These are phyloP conservation scores for Elysia crispata DNA, from an alignment of 2,888 invertebrate genomes.

Conservation along the genomic window DNA sequence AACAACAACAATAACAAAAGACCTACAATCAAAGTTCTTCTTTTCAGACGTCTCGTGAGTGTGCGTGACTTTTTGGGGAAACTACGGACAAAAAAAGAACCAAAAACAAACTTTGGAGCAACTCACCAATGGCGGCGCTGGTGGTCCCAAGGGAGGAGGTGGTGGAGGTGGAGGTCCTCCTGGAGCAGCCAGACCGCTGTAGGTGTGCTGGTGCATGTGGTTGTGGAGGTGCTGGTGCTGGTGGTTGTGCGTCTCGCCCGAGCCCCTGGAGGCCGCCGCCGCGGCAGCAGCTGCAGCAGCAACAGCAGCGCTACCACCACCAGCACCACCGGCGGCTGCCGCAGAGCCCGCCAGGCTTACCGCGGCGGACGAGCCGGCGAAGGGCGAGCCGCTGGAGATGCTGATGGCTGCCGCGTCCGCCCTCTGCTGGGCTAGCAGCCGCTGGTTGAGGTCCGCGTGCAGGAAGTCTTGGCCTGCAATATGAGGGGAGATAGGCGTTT, in stretches of 20 bases:
- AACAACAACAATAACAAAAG: too few species aligned
- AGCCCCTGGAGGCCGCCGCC: too few species aligned
- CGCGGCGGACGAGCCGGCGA: conserved; percentile 1
- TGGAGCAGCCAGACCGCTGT: conserved; percentile 25
- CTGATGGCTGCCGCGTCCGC: background rate
- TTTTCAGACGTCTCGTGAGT: too few species aligned
- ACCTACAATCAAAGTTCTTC: too few species aligned
- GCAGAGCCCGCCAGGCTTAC: too few species aligned
- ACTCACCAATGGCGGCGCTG: conserved; percentile 40
- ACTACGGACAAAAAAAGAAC: background rate
- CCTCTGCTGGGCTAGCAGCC: conserved; percentile 61
- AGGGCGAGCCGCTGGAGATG: background rate
- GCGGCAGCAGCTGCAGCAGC: too few species aligned
- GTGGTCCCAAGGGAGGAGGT: too few species aligned
- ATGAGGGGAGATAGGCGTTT: background rate
- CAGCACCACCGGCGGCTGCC: too few species aligned
- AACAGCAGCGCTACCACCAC: too few species aligned
- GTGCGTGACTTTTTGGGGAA: background rate
- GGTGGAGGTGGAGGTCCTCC: conserved; percentile 9
- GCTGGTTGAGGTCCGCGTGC: conserved; percentile 68
- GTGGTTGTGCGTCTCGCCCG: conserved; percentile 32
- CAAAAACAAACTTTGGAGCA: background rate
- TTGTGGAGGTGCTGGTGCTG: conserved; percentile 46
- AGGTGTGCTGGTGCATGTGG: conserved; percentile 43
- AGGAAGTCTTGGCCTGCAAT: conserved; percentile 66